Percentiles rank a stretch among this genome's conserved stretches.
Evolutionary conservation across 2,797 vertebrate species (phyloP).

Genomic region (Lagodon rhomboides): DNA sequence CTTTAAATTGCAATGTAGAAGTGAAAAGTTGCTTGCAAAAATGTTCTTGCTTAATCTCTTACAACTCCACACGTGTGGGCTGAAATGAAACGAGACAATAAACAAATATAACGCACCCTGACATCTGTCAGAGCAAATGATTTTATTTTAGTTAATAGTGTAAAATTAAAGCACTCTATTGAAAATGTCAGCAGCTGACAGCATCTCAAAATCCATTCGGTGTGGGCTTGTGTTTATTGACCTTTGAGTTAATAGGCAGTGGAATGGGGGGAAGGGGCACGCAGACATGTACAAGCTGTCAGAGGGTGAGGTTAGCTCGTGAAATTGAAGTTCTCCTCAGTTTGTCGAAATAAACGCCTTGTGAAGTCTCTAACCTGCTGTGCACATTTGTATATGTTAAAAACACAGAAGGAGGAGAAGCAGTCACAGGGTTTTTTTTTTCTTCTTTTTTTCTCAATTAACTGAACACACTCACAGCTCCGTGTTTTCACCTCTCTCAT

Average conservation of each 20-base stretch:
- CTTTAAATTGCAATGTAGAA: constrained; percentile 32
- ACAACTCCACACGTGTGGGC: background rate
- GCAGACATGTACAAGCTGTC: background rate
- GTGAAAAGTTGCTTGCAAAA: constrained; percentile 3
- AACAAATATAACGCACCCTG: background rate
- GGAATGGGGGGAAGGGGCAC: background rate
- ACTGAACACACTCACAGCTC: constrained; percentile 1
- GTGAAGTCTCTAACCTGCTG: background rate
- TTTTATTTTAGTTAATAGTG: constrained; percentile 34
- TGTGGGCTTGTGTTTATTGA: constrained; percentile 36
- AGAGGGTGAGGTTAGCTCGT: background rate
- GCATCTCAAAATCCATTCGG: constrained; percentile 20
- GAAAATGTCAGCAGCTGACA: constrained; percentile 46
- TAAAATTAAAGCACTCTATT: constrained; percentile 22
- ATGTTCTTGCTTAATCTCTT: background rate
- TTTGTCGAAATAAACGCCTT: background rate
- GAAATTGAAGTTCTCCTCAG: background rate
- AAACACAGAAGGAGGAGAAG: background rate
- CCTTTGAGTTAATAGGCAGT: constrained; percentile 47
- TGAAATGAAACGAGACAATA: constrained; percentile 20
- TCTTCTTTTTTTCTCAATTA: background rate
- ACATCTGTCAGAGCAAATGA: constrained; percentile 11
- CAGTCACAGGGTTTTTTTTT: background rate
- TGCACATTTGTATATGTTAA: background rate
- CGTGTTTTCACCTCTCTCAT: constrained; percentile 2